Percentiles rank a stretch among this genome's conserved stretches.
Conservation (phyloP, 2,797 vertebrate genomes). For the Gallinago stenura region DNA sequence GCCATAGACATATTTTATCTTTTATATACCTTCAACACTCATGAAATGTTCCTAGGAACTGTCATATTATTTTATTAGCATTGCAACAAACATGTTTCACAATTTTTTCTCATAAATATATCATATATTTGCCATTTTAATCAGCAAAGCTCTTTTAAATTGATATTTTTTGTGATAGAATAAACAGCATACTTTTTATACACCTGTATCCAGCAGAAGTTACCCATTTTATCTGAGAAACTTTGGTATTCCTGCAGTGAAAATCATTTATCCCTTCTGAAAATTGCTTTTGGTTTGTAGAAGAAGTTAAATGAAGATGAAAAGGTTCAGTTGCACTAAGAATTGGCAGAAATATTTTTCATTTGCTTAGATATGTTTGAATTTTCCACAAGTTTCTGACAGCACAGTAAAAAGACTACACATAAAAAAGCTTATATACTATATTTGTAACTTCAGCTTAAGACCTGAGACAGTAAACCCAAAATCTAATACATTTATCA, state of each 20-base stretch:
- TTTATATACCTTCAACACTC: neutral
- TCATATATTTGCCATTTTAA: neutral
- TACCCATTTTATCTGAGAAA: neutral
- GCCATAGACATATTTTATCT: neutral
- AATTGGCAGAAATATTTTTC: constrained; percentile 34
- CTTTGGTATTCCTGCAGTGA: neutral
- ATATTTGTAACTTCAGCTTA: neutral
- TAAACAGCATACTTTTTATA: neutral
- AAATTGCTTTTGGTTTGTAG: constrained; percentile 33
- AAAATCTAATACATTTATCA: neutral
- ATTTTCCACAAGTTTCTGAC: neutral
- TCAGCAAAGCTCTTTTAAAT: neutral
- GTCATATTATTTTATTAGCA: neutral
- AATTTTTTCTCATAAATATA: neutral
- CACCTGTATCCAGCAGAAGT: neutral
- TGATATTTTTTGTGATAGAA: neutral
- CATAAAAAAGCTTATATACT: neutral
- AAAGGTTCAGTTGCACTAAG: neutral
- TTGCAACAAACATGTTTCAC: neutral
- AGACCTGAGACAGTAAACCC: neutral
- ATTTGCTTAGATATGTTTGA: neutral
- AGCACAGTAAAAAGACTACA: neutral
- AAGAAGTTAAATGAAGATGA: constrained; percentile 43
- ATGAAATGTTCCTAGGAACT: neutral
- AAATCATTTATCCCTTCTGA: neutral